Evolutionary conservation across 2,888 invertebrate species (phyloP), one percentile per base, ranked within the genome.

Genomic region (Drosophila prolongata): DNA sequence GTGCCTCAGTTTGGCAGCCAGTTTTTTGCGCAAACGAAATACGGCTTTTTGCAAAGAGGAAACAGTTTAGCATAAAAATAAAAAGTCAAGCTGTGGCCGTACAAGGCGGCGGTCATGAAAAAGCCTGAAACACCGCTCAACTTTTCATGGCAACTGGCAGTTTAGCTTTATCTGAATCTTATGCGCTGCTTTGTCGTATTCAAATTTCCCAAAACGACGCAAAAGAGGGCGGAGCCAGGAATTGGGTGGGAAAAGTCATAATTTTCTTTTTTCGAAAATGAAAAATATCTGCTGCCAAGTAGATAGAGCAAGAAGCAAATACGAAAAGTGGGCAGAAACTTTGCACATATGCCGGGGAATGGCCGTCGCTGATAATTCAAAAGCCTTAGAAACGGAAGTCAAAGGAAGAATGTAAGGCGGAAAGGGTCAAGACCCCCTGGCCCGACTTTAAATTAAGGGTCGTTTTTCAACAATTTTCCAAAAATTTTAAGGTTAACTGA

Each of bases 161-260:
- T 65, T 72, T 69, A 57, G 79, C 72, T 78, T 79, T 87, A 87
- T 87, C 85, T 83, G 75, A 85, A 87, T 83, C 88, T 88, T 78
- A 70, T 77, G 74, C 79, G 75, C 78, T 70, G 79, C 75, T 78
- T 79, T 81, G 78, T 75, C 78, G 78, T 81, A 83, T 80, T 87
- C 85, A 87, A 88, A 89, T 89, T 88, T 80, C 75, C 75, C 37
- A 44, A 50, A 38, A 57, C 61, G 46, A 53, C 8, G 59, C 60
- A 40, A 24, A 43, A 13, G 24, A 46, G 14, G 38, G 37, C 44
- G 60, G 50, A 16, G 53, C 42, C 40, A 16, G 14, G 16, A 40
- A 35, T 47, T 67, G 11, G 44, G 30, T 53, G 30, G 35, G 42
- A 54, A 87, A 83, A 83, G 30, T 30, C 52, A 40, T 40, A 40